Conservation (phyloP, 2,888 invertebrate species). For the Drosophila robusta region DNA sequence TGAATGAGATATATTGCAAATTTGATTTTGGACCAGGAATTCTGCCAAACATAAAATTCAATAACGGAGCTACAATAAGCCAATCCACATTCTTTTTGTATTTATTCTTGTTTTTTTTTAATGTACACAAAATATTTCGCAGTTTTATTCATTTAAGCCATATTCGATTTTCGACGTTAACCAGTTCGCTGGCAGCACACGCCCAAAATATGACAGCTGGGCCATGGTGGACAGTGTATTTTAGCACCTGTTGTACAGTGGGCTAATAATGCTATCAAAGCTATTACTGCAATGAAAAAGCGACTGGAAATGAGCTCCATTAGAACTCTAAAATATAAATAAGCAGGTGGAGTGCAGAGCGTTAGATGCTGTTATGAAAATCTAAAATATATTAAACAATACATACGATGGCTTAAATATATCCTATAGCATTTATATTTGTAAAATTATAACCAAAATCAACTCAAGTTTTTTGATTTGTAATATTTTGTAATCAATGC, state of each 20-base stretch:
- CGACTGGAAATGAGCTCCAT: neutral
- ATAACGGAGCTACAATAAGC: no score
- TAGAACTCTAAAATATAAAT: neutral
- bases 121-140: neutral
- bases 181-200: constrained; percentile 9
- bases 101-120: no score
- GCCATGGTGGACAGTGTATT: constrained; percentile 22
- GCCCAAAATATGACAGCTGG: neutral
- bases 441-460: neutral
- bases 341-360: neutral
- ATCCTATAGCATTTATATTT: neutral
- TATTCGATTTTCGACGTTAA: neutral
- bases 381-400: neutral
- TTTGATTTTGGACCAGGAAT: no score
- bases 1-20: no score
- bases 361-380: neutral
- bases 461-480: no score
- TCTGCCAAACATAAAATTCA: no score
- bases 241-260: neutral
- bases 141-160: no score
- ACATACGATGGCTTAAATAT: neutral
- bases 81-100: no score
- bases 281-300: neutral
- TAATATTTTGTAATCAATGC: no score
- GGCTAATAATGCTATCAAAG: neutral